A percentile compares a stretch with the other conserved stretches of the same genome.
phyloP scores from a whole-genome alignment of 2,888 invertebrate genomes.

The Lithophane leautieri region DNA sequence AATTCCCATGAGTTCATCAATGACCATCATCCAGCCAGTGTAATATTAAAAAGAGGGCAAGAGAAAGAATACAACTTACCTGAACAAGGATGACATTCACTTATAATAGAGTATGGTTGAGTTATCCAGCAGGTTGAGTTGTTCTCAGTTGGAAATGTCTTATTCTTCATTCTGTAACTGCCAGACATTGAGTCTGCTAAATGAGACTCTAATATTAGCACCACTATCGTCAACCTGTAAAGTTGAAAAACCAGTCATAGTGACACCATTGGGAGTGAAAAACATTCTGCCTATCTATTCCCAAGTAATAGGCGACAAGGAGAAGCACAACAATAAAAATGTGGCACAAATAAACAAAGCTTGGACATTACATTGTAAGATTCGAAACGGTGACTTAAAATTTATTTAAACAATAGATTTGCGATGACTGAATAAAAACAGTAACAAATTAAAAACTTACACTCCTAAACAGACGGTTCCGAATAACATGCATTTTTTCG shows the following conservation, averaged over 20 bases:
- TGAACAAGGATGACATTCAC: slow-evolving; percentile 96
- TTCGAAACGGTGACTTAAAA: not conserved
- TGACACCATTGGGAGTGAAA: not conserved
- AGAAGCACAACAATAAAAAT: not conserved
- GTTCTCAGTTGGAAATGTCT: slow-evolving; percentile 93
- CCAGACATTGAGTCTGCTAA: slow-evolving; percentile 89
- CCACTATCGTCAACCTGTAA: slow-evolving; percentile 94
- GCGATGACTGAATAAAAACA: not conserved
- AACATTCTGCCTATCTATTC: not conserved
- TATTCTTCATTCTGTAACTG: slow-evolving; percentile 91
- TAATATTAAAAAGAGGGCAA: not conserved
- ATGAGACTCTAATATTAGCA: slow-evolving; percentile 95
- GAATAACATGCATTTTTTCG: slow-evolving; percentile 95
- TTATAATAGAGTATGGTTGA: slow-evolving; percentile 93
- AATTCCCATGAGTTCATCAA: not conserved
- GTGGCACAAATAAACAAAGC: not conserved
- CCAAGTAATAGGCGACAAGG: not conserved
- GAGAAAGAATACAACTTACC: slow-evolving; percentile 76
- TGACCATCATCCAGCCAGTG: not conserved
- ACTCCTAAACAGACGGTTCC: slow-evolving; percentile 94
- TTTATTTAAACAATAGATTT: not conserved
- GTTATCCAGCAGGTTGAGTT: slow-evolving; percentile 94
- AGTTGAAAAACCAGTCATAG: not conserved
- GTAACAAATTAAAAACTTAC: slow-evolving; percentile 88
- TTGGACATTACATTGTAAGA: not conserved